Base-by-base conservation (phyloP, 2,797 vertebrate genomes). In the Diglossa cyanea region DNA sequence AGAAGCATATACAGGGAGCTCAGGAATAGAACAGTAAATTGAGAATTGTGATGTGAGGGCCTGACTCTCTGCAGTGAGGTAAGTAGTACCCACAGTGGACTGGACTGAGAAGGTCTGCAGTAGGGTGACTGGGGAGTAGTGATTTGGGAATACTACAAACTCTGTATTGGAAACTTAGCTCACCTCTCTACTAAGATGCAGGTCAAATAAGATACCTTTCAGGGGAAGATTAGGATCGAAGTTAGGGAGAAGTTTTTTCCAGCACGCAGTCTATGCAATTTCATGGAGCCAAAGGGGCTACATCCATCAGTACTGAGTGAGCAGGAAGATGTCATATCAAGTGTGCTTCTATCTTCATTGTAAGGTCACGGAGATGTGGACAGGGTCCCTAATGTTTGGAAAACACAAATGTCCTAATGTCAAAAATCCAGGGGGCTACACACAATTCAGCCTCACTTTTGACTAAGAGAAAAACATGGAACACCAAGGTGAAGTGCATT, bases 341-440 rank as follows among this genome's bases (percentile, higher is more conserved):
- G 13, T 30, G 16, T 67, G 4, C 6, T 71, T 79, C 26, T 60
- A 5, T 60, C 28, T 50, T 40, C 8, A 55, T 74, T 73, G 20
- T 67, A 51, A 80, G 7, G 16, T 60, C 39, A 40, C 20, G 7
- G 31, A 88, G 25, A 19, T 31, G 20, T 4, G 4, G 7, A 35
- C 1, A 2, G 9, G 31, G 10, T 1, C 17, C 13, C 7, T 45
- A 13, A 39, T n/a, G 2, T 45, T 35, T 20, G 17, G 8, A n/a
- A 42, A 72, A 77, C 35, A 3, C 11, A 67, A 74, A 67, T 19
- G 2, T n/a, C 67, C 16, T 13, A 62, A 25, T 1, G 7, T 13
- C 21, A 71, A 57, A 84, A 89, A 44, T 39, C 15, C 26, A 81
- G 7, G 24, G 16, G 81, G 55, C 6, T 23, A 50, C 13, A 31